phyloP scores from a whole-genome alignment of 2,113 vertebrate species.

The Amblyornis subalaris region DNA sequence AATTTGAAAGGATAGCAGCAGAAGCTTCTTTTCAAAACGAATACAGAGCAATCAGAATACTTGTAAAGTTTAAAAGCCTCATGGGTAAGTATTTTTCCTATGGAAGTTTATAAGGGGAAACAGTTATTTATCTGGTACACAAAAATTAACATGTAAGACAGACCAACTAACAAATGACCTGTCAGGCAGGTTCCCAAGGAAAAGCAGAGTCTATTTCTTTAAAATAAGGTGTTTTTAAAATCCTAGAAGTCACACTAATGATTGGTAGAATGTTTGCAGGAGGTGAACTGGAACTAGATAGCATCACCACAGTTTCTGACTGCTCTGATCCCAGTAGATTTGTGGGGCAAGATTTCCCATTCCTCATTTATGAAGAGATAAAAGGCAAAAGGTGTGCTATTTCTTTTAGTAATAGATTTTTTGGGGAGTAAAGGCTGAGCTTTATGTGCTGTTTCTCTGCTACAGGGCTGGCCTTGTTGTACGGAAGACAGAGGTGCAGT shows the following conservation, averaged over 20 bases:
- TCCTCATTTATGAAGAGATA: background rate
- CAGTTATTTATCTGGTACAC: background rate
- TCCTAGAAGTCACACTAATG: background rate
- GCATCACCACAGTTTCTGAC: background rate
- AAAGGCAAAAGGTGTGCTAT: background rate
- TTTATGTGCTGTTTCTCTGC: background rate
- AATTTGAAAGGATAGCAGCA: background rate
- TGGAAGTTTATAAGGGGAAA: background rate
- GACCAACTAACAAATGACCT: background rate
- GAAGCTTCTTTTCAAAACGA: background rate
- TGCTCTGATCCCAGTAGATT: background rate
- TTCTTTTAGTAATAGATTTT: background rate
- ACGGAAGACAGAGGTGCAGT: background rate
- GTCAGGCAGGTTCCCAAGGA: background rate
- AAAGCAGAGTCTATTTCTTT: background rate
- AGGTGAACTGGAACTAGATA: background rate
- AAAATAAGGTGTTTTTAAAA: background rate
- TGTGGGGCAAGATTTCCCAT: background rate
- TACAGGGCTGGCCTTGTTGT: background rate
- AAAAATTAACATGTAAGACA: background rate
- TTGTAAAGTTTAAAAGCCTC: background rate
- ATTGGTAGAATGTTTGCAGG: background rate
- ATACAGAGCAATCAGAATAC: background rate
- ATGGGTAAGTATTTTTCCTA: background rate
- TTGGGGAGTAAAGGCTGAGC: background rate